Percentiles rank a stretch among this genome's conserved stretches.
Conservation (phyloP, 2,113 vertebrate genomes). For the Shinisaurus crocodilurus region DNA sequence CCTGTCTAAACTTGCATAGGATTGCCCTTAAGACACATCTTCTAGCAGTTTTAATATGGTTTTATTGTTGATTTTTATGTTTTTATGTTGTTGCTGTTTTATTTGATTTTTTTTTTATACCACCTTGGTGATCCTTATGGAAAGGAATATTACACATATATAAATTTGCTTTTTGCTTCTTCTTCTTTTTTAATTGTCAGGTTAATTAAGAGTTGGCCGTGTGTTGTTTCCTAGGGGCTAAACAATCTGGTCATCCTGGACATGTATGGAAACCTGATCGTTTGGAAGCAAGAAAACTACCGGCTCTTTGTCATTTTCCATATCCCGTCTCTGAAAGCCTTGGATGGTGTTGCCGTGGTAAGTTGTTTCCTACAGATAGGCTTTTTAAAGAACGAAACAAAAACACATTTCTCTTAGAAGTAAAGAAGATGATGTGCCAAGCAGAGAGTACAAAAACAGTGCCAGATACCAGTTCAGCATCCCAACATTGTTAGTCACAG, state of each 20-base stretch:
- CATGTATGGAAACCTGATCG: slow-evolving; percentile 82
- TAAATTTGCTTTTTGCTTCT: not conserved
- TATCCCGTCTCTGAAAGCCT: slow-evolving; percentile 84
- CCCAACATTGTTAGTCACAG: not conserved
- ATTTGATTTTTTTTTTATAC: no score
- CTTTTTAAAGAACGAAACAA: not conserved
- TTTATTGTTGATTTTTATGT: no score
- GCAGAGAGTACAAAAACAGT: not conserved
- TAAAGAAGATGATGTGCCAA: not conserved
- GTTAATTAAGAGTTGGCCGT: not conserved
- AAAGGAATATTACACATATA: not conserved
- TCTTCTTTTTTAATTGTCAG: not conserved
- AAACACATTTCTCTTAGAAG: not conserved
- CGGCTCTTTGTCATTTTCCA: slow-evolving; percentile 86
- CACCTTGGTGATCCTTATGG: no score
- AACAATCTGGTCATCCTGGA: slow-evolving; percentile 86
- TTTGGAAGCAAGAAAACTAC: slow-evolving; percentile 85
- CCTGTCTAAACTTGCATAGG: no score
- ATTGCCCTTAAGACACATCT: no score
- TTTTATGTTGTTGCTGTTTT: no score
- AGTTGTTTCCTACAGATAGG: slow-evolving; percentile 41
- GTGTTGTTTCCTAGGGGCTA: slow-evolving; percentile 74
- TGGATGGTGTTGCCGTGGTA: slow-evolving; percentile 86
- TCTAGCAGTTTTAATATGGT: no score
- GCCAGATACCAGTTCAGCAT: not conserved